These are phyloP conservation scores for Ceyx melanurus DNA, from an alignment of 2,113 vertebrate species.

Conservation along the genomic window DNA sequence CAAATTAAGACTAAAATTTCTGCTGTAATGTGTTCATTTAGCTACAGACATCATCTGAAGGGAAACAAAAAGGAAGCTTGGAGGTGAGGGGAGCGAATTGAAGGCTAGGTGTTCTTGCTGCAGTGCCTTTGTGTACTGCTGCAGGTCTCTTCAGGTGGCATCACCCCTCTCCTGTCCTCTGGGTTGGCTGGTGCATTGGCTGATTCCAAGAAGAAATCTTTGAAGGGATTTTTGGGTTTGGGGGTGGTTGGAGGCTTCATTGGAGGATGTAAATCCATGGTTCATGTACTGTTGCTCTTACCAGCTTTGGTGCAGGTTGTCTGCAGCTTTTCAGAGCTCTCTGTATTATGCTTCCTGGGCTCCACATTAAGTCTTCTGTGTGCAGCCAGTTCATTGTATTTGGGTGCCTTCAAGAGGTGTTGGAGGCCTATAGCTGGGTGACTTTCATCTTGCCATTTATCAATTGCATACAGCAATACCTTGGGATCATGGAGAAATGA, in stretches of 20 bases:
- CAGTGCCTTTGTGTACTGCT: background rate
- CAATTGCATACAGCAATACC: background rate
- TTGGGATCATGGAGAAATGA: background rate
- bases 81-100: background rate
- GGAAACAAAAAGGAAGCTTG: background rate
- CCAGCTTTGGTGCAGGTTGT: background rate
- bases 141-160: background rate
- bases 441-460: background rate
- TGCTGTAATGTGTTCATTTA: constrained; percentile 38
- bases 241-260: background rate
- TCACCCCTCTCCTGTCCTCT: background rate
- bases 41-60: background rate
- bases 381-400: background rate
- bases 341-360: background rate
- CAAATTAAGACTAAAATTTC: constrained; percentile 29
- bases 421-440: background rate
- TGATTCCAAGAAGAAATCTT: background rate
- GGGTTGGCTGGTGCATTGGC: background rate
- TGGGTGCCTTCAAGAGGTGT: background rate
- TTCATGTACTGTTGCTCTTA: background rate
- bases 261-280: background rate
- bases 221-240: background rate
- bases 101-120: background rate
- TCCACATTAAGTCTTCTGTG: background rate
- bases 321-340: background rate